Base-by-base conservation (phyloP, 2,888 invertebrate genomes). In the Mesopsocus fuscifrons region DNA sequence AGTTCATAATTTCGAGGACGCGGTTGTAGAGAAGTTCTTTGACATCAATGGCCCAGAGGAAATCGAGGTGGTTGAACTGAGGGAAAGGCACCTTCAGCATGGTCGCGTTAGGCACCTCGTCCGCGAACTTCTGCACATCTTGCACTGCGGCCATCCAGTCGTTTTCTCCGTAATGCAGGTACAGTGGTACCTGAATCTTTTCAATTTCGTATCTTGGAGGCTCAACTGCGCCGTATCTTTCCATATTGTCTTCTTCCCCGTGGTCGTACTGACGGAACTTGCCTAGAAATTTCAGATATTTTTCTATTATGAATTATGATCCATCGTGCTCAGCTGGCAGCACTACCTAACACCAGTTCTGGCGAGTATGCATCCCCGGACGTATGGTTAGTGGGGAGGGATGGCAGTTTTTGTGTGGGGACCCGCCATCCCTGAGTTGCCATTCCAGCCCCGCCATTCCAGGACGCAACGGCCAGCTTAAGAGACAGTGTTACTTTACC, bases 61-160 rank as follows among this genome's bases (percentile, higher is more conserved):
- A 80, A 54, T 80, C 80, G 8, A 78, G 60, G 50, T 81, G 80
- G 55, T 76, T 78, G 52, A 78, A 81, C 42, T 70, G 64, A 40
- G 69, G 61, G 38, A 67, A 58, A 1, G 74, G 68, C n/a, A 80
- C 69, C 50, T 38, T 38, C 38, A 18, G 5, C n/a, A 20, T 15
- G 3, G 3, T 6, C 15, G 20, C 17, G 20, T 15, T 38, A 13
- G 5, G 4, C 4, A 38, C 20, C 5, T 18, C 20, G 4, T 38
- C 20, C 18, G 17, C 17, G 17, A 38, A 38, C 6, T 13, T 38
- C 9, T 38, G 18, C 4, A 38, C 21, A 11, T 38, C 38, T 20
- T 15, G 9, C 6, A 57, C 55, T 45, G 63, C 58, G 1, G 79
- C 69, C 45, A 82, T 54, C 59, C 71, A 75, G 55, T 82, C 82